Evolutionary conservation across 2,113 vertebrate species (phyloP).

Genomic region (Mionectes macconnelli): DNA sequence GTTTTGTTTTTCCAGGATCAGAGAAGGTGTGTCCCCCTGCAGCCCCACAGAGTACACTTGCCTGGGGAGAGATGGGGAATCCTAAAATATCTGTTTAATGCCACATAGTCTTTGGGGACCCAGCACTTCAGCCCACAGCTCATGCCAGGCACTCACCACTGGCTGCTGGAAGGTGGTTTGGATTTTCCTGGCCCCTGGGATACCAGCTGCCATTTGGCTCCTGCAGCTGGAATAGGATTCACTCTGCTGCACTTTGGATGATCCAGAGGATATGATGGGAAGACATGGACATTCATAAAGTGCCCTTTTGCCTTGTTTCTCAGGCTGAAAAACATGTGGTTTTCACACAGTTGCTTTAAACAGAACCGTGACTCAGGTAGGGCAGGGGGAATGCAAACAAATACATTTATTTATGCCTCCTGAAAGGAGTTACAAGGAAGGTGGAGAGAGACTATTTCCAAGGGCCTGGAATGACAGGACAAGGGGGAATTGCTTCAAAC

Average conservation of each 20-base stretch:
- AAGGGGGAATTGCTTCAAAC: neutral
- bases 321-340: accelerated
- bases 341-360: neutral
- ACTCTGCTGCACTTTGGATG: neutral
- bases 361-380: neutral
- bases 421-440: neutral
- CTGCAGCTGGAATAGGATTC: neutral
- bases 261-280: neutral
- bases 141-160: neutral
- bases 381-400: neutral
- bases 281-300: neutral
- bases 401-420: neutral
- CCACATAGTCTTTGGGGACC: neutral
- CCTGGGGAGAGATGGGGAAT: neutral
- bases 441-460: neutral
- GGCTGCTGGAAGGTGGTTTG: neutral
- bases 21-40: neutral
- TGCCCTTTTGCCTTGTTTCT: neutral
- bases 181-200: neutral
- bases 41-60: neutral
- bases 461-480: neutral
- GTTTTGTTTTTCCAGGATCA: accelerated
- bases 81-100: neutral
- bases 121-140: accelerated
- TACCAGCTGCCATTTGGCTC: neutral